Evolutionary conservation across 2,888 invertebrate species (phyloP).

Genomic region (Drosophila prostipennis): DNA sequence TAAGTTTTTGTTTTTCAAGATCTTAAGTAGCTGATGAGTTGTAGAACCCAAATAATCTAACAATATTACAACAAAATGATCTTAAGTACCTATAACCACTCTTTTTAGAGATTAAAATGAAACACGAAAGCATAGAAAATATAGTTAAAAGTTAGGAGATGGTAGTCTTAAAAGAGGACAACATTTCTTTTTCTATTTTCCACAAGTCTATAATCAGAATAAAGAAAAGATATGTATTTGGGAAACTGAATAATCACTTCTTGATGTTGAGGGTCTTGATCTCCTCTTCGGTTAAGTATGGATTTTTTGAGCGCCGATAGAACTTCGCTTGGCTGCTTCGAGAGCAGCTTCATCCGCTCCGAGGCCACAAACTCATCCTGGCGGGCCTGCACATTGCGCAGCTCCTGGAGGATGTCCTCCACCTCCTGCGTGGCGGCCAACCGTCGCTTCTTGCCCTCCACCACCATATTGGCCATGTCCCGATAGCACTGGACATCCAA

Average conservation of each 20-base stretch:
- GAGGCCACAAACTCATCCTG: slow-evolving; percentile 48
- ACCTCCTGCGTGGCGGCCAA: slow-evolving; percentile 42
- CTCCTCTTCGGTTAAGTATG: slow-evolving; percentile 38
- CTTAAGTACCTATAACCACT: not conserved
- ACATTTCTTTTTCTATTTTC: not conserved
- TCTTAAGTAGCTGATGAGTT: too few species aligned
- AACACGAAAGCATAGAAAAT: not conserved
- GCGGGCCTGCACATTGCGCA: slow-evolving; percentile 47
- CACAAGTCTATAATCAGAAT: not conserved
- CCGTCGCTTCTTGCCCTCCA: slow-evolving; percentile 21
- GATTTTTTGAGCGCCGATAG: slow-evolving; percentile 48
- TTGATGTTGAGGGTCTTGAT: slow-evolving; percentile 43
- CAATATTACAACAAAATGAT: too few species aligned
- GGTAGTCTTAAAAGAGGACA: not conserved
- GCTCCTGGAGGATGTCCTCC: slow-evolving; percentile 22
- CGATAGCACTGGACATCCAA: slow-evolving; percentile 17
- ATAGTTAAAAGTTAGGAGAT: not conserved
- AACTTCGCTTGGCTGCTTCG: slow-evolving; percentile 38
- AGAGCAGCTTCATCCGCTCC: slow-evolving; percentile 61
- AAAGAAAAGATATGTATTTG: not conserved
- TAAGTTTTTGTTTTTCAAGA: too few species aligned
- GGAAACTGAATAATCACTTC: slow-evolving; percentile 5
- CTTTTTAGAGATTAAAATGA: not conserved
- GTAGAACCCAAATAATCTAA: too few species aligned
- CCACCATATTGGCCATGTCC: slow-evolving; percentile 26